These are phyloP conservation scores for Haliclona indistincta DNA, from an alignment of 37 sponge, comb jelly and placozoan genomes.

Conservation along the genomic window DNA sequence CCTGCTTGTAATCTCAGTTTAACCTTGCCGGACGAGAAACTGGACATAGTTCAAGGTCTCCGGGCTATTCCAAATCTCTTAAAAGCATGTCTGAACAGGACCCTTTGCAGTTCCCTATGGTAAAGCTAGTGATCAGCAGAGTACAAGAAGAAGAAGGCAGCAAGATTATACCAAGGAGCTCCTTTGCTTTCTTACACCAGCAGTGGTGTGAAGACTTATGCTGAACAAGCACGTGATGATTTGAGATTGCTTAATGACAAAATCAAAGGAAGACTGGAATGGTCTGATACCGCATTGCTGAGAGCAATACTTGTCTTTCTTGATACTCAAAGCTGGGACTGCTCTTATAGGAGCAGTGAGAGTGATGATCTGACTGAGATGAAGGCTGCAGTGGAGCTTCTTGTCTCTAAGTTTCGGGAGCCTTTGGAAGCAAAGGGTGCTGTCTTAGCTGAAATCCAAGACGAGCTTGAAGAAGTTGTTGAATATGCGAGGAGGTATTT, in stretches of 20 bases:
- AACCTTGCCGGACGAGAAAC: constrained; percentile 41
- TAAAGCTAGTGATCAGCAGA: constrained; percentile 30
- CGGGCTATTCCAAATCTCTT: too few species aligned
- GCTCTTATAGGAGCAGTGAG: background rate
- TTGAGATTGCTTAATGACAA: constrained; percentile 11
- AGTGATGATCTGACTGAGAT: constrained; percentile 7
- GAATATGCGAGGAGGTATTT: background rate
- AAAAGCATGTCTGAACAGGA: constrained; percentile 30
- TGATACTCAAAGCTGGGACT: constrained; percentile 41
- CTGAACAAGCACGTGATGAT: too few species aligned
- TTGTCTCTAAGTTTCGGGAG: constrained; percentile 16
- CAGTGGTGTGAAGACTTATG: too few species aligned
- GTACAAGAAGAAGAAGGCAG: background rate
- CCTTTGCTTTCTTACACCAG: too few species aligned
- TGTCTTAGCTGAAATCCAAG: background rate
- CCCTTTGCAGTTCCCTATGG: constrained; percentile 37
- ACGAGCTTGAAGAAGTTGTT: constrained; percentile 24
- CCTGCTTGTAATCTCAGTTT: constrained; percentile 18
- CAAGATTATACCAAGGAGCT: constrained; percentile 33
- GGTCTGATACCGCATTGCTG: constrained; percentile 38
- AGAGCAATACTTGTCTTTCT: constrained; percentile 46
- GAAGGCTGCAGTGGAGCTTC: constrained; percentile 20
- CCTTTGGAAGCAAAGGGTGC: constrained; percentile 47
- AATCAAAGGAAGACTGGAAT: constrained; percentile 37
- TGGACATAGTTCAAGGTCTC: constrained; percentile 41